phyloP scores from a whole-genome alignment of 2,888 invertebrate genomes.

The Anagyrus pseudococci region DNA sequence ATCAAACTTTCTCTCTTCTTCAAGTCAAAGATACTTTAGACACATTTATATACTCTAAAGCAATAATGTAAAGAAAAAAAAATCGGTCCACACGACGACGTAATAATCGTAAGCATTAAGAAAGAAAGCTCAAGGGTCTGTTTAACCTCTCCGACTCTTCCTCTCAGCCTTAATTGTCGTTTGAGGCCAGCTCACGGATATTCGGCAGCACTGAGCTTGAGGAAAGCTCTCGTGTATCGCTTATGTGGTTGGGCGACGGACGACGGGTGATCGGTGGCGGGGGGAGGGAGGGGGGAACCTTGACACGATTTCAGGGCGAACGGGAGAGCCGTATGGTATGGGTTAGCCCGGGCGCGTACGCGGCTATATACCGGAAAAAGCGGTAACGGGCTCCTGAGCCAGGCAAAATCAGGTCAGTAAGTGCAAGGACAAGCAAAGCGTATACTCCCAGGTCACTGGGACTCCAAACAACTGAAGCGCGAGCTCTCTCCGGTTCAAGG shows the following conservation, averaged over 20 bases:
- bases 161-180: neutral
- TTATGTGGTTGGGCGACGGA: too few relatives aligned
- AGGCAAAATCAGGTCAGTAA: slow-evolving; percentile 52
- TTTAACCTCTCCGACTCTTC: neutral
- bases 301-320: slow-evolving; percentile 49
- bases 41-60: too few relatives aligned
- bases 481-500: slow-evolving; percentile 43
- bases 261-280: neutral
- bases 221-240: too few relatives aligned
- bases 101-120: too few relatives aligned
- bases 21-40: too few relatives aligned
- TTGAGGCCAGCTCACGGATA: neutral
- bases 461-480: slow-evolving; percentile 31
- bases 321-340: neutral
- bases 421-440: slow-evolving; percentile 53
- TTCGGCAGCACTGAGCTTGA: neutral
- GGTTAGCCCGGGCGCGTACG: neutral
- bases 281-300: slow-evolving; percentile 44
- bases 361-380: slow-evolving; percentile 1
- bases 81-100: too few relatives aligned
- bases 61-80: too few relatives aligned
- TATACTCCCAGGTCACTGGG: slow-evolving; percentile 50
- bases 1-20: too few relatives aligned
- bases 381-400: slow-evolving; percentile 4
- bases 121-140: neutral